Percentiles rank a stretch among this genome's conserved stretches.
phyloP scores from a whole-genome alignment of 2,888 invertebrate genomes.

The Crocallis elinguaria region DNA sequence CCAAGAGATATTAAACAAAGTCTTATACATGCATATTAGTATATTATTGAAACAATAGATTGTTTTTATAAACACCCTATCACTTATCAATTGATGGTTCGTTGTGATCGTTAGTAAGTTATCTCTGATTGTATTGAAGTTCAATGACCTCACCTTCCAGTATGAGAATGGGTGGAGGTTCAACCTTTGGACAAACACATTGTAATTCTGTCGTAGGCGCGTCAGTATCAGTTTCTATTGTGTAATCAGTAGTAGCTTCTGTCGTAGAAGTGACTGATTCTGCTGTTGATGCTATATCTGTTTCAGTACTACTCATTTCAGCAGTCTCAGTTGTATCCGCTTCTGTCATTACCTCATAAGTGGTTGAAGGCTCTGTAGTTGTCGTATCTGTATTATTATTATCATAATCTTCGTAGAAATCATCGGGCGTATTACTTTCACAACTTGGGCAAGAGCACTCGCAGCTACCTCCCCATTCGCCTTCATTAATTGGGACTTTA shows the following conservation, averaged over 20 bases:
- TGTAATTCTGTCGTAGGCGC: constrained; percentile 52
- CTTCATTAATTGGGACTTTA: constrained; percentile 51
- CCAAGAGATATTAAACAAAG: constrained; percentile 38
- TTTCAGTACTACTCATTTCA: constrained; percentile 35
- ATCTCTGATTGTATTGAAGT: constrained; percentile 63
- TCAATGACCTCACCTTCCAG: constrained; percentile 91
- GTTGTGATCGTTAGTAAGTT: constrained; percentile 76
- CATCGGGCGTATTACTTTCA: constrained; percentile 68
- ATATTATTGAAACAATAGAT: constrained; percentile 54
- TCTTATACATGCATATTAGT: constrained; percentile 67
- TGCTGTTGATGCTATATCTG: constrained; percentile 27
- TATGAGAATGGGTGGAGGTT: constrained; percentile 89
- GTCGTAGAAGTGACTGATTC: constrained; percentile 38
- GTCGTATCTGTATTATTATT: constrained; percentile 51
- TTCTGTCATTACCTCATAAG: constrained; percentile 26
- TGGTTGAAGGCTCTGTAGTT: constrained; percentile 32
- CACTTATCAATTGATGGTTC: constrained; percentile 57
- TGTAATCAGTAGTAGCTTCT: constrained; percentile 48
- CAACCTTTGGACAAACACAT: constrained; percentile 76
- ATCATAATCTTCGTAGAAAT: constrained; percentile 68
- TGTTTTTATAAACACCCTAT: constrained; percentile 51
- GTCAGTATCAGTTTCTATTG: constrained; percentile 54
- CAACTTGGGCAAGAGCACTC: constrained; percentile 90
- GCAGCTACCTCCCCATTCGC: constrained; percentile 87
- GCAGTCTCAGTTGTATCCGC: constrained; percentile 24